Base-by-base conservation (phyloP, 2,888 invertebrate species). In the Myopa tessellatipennis region DNA sequence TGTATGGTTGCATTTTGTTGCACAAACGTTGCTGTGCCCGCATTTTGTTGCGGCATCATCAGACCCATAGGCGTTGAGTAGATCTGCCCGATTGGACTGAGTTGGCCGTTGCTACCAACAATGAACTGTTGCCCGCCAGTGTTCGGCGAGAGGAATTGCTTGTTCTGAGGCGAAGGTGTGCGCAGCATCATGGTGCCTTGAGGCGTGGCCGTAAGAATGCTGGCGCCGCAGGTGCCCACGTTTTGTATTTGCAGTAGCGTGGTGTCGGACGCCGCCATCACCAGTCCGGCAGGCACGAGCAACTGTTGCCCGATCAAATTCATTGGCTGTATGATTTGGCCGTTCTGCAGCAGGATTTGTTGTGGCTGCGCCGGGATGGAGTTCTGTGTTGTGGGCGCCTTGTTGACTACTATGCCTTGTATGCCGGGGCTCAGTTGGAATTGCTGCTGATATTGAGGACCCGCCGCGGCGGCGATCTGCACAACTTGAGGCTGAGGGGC, bases 241-340 rank as follows among this genome's bases (percentile, higher is more conserved):
- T 95, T 95, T 85, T 95, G 95, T 80, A 95, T 91, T 85, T 95
- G 95, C 61, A 93, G 84, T 68, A 96, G 91, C 0, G 95, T 94
- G 0, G 95, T 93, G 45, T 94, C 94, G 0, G 95, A 93, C 0
- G 95, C 93, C 94, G 96, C 94, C 94, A 96, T 94, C 0, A 96
- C 94, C 93, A 96, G 93, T 0, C 95, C 94, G 82, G 95, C 95
- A 14, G 95, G 95, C 77, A 96, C 93, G 74, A 96, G 93, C 83
- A 96, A 93, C 85, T 96, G 96, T 86, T 95, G 96, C 76, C 95
- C 95, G 79, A 95, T 91, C 80, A 96, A 90, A 90, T 95, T 95
- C 52, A 96, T 94, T 0, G 96, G 96, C 86, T 96, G 96, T 65
- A 95, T 90, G 87, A 95, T 94, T 85, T 95, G 93, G 0, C 89